Evolutionary conservation across 2,888 invertebrate species (phyloP).

Genomic region (Oligia fasciuncula): DNA sequence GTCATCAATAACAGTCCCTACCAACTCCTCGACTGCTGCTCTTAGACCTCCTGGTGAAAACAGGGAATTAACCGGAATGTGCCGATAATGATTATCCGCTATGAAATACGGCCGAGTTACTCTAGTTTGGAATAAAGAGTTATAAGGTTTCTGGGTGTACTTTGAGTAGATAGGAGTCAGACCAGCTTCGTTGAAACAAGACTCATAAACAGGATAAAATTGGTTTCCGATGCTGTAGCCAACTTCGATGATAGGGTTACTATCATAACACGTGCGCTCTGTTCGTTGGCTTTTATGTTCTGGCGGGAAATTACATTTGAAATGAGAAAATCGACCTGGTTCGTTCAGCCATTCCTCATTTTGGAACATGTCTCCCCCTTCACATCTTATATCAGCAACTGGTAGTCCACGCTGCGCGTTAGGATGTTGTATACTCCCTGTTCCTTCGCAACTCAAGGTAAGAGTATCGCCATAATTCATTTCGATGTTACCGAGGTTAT

Average conservation of each 20-base stretch:
- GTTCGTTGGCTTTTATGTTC: conserved; percentile 76
- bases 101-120: conserved; percentile 82
- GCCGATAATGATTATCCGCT: conserved; percentile 74
- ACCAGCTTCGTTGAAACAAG: conserved; percentile 80
- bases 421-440: conserved; percentile 76
- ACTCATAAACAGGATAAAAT: conserved; percentile 82
- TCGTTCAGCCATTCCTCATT: conserved; percentile 79
- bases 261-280: conserved; percentile 77
- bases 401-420: conserved; percentile 63
- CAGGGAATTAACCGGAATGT: conserved; percentile 75
- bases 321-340: conserved; percentile 75
- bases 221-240: conserved; percentile 77
- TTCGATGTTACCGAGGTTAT: conserved; percentile 76
- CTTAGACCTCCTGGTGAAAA: conserved; percentile 80
- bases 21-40: conserved; percentile 74
- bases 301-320: conserved; percentile 76
- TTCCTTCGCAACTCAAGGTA: conserved; percentile 80
- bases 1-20: conserved; percentile 74
- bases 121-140: conserved; percentile 81
- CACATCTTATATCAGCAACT: conserved; percentile 78
- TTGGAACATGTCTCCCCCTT: conserved; percentile 76
- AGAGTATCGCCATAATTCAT: conserved; percentile 77
- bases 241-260: conserved; percentile 79
- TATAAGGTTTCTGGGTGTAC: conserved; percentile 84
- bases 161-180: conserved; percentile 80